Evolutionary conservation across 2,888 invertebrate species (phyloP), one percentile per base, ranked within the genome.

Genomic region (Trichogramma dendrolimi): DNA sequence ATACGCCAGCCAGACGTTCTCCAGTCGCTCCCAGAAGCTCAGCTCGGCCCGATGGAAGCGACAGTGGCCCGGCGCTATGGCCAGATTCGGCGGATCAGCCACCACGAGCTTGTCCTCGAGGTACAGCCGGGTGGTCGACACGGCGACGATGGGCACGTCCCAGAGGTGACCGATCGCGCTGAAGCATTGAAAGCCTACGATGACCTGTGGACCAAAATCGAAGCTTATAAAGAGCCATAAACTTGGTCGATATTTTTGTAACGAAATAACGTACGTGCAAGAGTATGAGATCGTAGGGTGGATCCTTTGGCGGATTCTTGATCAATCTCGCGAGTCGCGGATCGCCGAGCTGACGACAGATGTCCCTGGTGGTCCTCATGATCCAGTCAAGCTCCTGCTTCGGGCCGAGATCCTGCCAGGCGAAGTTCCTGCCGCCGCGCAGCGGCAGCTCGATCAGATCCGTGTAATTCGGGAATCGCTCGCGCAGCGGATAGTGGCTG

Each of bases 121-220:
- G 56, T 67, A 71, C 43, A 68, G 51, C 3, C 61, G 55, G 4
- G 67, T 48, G 1, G 71, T 67, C 11, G 63, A 67, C 1, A 70
- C 49, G 3, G 59, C 69, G 51, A 72, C 58, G 2, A 68, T 65
- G 4, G 73, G 71, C n/a, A 71, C 57, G 14, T 71, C 69, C 11
- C 70, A 58, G 11, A 69, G 40, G 42, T 68, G 65, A 39, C 71
- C 71, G 14, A 72, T 55, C 1, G 67, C 71, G 49, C 67, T 58
- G 44, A 67, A 72, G 53, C 72, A 73, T 53, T 67, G 68, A n/a
- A 50, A 54, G 6, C 56, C 56, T 4, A 10, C 11, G 1, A 52
- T 1, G 11, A 46, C 8, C 60, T 60, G 27, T 14, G 10, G 42
- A 41, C 1, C 1, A 27, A 2, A 27, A 27, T 27, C 27, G 27